Conservation (phyloP, 2,797 vertebrate species). For the Macropus fuliginosus region DNA sequence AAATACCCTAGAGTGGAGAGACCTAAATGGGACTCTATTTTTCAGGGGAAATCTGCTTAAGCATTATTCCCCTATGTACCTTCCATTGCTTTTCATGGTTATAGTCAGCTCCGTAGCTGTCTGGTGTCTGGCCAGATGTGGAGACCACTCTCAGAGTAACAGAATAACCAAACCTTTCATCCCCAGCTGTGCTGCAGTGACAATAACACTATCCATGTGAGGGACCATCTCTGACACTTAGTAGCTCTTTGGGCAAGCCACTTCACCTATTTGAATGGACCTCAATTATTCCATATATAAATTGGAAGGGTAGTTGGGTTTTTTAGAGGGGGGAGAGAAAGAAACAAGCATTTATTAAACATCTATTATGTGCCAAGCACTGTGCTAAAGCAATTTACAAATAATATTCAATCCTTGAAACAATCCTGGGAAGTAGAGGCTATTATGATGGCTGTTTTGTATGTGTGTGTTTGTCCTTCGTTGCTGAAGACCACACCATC, state of each 20-base stretch:
- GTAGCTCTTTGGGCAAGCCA: neutral
- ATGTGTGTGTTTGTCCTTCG: no score
- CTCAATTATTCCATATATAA: neutral
- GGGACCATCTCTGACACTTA: neutral
- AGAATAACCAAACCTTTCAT: conserved; percentile 22
- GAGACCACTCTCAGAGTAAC: neutral
- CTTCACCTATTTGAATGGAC: neutral
- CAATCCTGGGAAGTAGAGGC: neutral
- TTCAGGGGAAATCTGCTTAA: conserved; percentile 32
- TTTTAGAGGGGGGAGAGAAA: neutral
- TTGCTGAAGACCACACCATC: no score
- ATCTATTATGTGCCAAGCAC: neutral
- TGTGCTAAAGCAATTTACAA: neutral
- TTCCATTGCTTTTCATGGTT: conserved; percentile 18
- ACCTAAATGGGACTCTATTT: conserved; percentile 11
- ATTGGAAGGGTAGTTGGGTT: neutral
- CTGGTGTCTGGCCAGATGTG: neutral
- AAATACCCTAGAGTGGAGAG: neutral
- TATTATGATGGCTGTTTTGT: neutral
- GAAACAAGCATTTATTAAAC: neutral
- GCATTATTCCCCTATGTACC: neutral
- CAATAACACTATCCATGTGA: neutral
- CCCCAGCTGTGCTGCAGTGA: neutral
- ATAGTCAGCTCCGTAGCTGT: neutral
- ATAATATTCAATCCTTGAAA: neutral